A percentile compares a stretch with the other conserved stretches of the same genome.
Conservation (phyloP, 2,113 vertebrate genomes). For the Brachyhypopomus gauderio region DNA sequence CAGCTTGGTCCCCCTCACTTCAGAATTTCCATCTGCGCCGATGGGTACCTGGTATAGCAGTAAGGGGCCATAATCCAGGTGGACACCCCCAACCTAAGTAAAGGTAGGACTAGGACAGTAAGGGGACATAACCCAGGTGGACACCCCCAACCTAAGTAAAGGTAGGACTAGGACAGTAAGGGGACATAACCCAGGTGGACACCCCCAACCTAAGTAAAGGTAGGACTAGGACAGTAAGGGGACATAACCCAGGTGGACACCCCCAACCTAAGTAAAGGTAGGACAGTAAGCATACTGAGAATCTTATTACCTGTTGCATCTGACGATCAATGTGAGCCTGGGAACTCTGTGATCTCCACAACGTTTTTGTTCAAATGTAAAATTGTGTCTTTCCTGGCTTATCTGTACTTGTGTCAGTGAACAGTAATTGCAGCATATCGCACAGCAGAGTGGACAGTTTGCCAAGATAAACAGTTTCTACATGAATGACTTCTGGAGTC, state of each 20-base stretch:
- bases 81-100: not conserved
- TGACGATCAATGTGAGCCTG: no score
- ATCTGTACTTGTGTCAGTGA: not conserved
- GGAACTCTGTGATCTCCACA: not conserved
- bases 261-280: not conserved
- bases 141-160: no score
- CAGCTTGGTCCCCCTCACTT: no score
- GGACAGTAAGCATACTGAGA: not conserved
- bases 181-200: no score
- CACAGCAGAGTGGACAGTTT: not conserved
- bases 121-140: no score
- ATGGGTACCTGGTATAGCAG: no score
- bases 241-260: no score
- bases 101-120: not conserved
- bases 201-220: no score
- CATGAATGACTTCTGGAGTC: slow-evolving; percentile 1
- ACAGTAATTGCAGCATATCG: not conserved
- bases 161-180: not conserved
- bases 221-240: no score
- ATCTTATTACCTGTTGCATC: not conserved
- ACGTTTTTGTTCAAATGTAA: not conserved
- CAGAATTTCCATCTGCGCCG: no score
- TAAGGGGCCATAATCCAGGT: no score
- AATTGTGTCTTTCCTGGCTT: not conserved
- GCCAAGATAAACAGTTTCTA: slow-evolving; percentile 41